These are phyloP conservation scores for Nyctalus aviator DNA, from an alignment of 2,797 vertebrate genomes.

Conservation along the genomic window DNA sequence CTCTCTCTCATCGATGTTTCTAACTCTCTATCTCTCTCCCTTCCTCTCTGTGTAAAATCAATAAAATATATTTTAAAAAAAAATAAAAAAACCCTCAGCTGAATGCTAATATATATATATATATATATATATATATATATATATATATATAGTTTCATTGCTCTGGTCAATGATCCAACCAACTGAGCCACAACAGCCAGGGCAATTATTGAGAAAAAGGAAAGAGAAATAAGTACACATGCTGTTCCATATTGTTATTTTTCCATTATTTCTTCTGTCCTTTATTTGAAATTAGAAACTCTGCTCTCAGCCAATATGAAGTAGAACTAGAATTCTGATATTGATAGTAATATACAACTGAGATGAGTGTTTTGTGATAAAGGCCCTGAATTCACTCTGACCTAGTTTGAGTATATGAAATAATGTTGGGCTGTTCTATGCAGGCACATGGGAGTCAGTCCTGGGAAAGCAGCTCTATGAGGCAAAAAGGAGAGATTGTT, in stretches of 20 bases:
- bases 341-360: conserved; percentile 24
- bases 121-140: no score
- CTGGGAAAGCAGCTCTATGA: conserved; percentile 44
- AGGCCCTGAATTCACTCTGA: conserved; percentile 29
- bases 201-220: background rate
- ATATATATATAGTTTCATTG: background rate
- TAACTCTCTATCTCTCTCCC: no score
- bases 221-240: background rate
- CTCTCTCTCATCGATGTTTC: no score
- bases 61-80: no score
- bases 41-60: no score
- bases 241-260: background rate
- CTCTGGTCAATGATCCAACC: background rate
- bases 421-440: background rate
- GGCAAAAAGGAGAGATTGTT: conserved; percentile 36
- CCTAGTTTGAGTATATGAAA: conserved; percentile 43
- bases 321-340: conserved; percentile 55
- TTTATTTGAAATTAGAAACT: conserved; percentile 53
- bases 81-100: background rate
- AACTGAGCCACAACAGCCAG: background rate
- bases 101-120: background rate
- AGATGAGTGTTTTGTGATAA: conserved; percentile 31
- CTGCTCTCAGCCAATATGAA: background rate
- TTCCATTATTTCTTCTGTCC: background rate
- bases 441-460: background rate